Evolutionary conservation across 1,140 invertebrate genomes (phyloP).

Genomic region (Pentalonia nigronervosa): DNA sequence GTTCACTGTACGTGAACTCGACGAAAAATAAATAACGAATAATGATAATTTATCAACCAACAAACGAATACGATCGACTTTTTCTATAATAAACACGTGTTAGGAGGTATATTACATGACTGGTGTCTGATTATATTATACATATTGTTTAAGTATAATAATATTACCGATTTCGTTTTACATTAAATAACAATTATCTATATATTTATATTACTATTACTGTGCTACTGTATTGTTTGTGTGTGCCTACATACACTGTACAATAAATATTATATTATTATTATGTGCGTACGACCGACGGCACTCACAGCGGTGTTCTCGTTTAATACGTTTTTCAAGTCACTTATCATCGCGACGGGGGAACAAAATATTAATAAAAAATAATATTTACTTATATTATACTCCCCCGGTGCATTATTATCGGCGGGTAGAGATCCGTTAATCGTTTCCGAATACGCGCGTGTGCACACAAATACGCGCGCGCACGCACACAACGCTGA

Average conservation of each 20-base stretch:
- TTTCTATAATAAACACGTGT: too few species aligned
- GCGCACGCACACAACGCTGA: background rate
- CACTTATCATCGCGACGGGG: conserved; percentile 26
- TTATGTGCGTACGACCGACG: background rate
- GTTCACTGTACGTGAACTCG: too few species aligned
- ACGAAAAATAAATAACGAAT: too few species aligned
- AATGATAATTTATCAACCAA: too few species aligned
- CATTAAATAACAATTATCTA: background rate
- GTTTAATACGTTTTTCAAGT: background rate
- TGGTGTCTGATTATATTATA: too few species aligned
- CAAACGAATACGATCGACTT: too few species aligned
- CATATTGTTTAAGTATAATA: background rate
- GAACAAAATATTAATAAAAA: conserved; percentile 17
- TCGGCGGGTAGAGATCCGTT: background rate
- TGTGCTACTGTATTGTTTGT: background rate
- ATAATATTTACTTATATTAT: conserved; percentile 31
- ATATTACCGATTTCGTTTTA: background rate
- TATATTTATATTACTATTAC: background rate
- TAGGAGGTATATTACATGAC: too few species aligned
- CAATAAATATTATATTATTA: background rate
- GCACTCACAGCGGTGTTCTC: conserved; percentile 23
- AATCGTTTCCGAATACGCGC: conserved; percentile 16
- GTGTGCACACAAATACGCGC: background rate
- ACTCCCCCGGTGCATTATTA: background rate
- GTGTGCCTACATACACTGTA: background rate